Conservation (phyloP, 2,888 invertebrate genomes). For the Ichneumon xanthorius region DNA sequence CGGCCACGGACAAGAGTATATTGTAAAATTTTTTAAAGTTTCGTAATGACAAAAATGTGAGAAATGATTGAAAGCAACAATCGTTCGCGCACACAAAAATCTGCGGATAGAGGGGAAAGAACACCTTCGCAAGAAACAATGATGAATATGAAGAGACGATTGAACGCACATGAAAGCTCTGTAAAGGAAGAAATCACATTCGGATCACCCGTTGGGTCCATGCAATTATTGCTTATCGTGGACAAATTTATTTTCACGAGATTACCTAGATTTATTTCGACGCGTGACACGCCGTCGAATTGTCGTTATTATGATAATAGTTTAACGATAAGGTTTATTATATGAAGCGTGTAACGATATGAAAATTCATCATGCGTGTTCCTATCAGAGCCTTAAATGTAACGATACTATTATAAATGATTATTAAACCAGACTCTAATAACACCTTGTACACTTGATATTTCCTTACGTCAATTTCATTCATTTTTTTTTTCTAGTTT, state of each 20-base stretch:
- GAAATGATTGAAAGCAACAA: constrained; percentile 1
- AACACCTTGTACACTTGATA: not conserved
- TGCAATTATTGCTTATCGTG: constrained; percentile 16
- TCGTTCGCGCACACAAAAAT: constrained; percentile 4
- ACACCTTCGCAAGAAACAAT: not conserved
- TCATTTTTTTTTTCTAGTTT: too few species aligned
- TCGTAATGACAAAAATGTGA: constrained; percentile 25
- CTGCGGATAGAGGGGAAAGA: not conserved
- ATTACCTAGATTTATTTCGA: constrained; percentile 44
- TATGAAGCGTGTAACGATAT: constrained; percentile 64
- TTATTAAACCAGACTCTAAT: constrained; percentile 49
- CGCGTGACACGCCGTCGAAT: constrained; percentile 46
- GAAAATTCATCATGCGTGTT: constrained; percentile 66
- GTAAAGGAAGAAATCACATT: not conserved
- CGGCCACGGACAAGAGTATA: constrained; percentile 33
- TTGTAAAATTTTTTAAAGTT: constrained; percentile 43
- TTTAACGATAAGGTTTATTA: constrained; percentile 62
- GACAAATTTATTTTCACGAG: constrained; percentile 57
- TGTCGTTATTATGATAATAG: constrained; percentile 60
- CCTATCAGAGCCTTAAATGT: constrained; percentile 70
- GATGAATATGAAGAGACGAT: not conserved
- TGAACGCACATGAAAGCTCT: constrained; percentile 32
- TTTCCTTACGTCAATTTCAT: not conserved
- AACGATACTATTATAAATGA: constrained; percentile 54
- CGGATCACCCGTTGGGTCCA: constrained; percentile 5